Evolutionary conservation across 2,888 invertebrate genomes (phyloP).

Genomic region (Allygus modestus): DNA sequence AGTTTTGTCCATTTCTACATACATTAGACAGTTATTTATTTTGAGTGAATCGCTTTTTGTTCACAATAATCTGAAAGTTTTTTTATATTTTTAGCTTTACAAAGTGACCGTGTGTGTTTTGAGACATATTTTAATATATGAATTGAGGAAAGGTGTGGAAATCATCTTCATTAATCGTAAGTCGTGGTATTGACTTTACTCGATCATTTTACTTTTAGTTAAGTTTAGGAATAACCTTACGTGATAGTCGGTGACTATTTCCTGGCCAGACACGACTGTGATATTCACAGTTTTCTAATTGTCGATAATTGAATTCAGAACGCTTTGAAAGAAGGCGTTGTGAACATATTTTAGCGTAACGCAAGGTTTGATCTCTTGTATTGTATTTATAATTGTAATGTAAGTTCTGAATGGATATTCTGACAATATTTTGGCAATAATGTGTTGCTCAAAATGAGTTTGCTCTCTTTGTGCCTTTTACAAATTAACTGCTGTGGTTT

Average conservation of each 20-base stretch:
- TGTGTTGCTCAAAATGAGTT: constrained; percentile 53
- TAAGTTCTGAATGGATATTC: constrained; percentile 25
- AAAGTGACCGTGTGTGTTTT: constrained; percentile 8
- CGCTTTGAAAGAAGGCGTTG: neutral
- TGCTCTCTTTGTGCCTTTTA: constrained; percentile 45
- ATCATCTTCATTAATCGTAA: neutral
- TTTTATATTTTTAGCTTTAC: neutral
- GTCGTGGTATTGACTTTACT: neutral
- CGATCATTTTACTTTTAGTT: constrained; percentile 1
- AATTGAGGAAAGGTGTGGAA: neutral
- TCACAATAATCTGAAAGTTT: neutral
- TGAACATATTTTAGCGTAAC: constrained; percentile 35
- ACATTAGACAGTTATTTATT: constrained; percentile 21
- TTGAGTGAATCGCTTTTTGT: neutral
- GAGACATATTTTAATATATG: neutral
- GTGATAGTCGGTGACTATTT: constrained; percentile 51
- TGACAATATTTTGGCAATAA: neutral
- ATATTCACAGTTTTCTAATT: constrained; percentile 53
- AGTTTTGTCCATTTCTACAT: neutral
- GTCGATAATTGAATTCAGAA: neutral
- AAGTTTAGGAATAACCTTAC: constrained; percentile 28
- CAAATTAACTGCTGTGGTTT: constrained; percentile 47
- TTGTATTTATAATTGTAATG: constrained; percentile 49
- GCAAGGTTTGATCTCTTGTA: constrained; percentile 53
- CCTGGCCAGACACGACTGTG: constrained; percentile 55